A percentile compares a stretch with the other conserved stretches of the same genome.
These are phyloP conservation scores for Pachycephus smyrnensis DNA, from an alignment of 2,888 invertebrate species.

Conservation along the genomic window DNA sequence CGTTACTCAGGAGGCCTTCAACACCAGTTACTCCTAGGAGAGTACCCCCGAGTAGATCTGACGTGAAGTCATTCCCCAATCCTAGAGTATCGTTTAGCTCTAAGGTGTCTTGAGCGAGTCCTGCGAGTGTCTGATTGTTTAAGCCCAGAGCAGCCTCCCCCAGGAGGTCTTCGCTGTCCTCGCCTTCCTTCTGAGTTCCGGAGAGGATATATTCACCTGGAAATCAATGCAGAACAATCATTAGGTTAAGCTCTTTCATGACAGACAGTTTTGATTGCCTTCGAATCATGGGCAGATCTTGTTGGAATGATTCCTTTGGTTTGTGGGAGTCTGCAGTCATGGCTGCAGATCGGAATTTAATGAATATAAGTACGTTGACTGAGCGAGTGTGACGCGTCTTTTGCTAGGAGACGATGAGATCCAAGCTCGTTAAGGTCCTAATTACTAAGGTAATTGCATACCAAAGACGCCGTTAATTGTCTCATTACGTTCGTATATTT, in stretches of 20 bases:
- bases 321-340: background rate
- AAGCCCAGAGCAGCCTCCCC: slow-evolving; percentile 50
- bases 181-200: slow-evolving; percentile 40
- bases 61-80: slow-evolving; percentile 62
- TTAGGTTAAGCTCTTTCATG: background rate
- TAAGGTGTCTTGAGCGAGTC: slow-evolving; percentile 57
- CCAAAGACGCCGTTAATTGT: background rate
- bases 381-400: background rate
- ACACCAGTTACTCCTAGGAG: slow-evolving; percentile 50
- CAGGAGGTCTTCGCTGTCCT: slow-evolving; percentile 45
- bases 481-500: background rate
- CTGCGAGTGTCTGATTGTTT: slow-evolving; percentile 50
- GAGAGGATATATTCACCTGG: slow-evolving; percentile 67
- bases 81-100: slow-evolving; percentile 57
- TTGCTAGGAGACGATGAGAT: background rate
- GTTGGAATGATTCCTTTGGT: background rate
- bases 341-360: background rate
- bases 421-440: background rate
- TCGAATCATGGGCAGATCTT: background rate
- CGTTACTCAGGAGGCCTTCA: slow-evolving; percentile 60
- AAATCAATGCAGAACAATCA: slow-evolving; percentile 24
- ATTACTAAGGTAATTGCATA: background rate
- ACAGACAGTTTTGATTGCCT: background rate
- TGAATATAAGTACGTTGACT: background rate
- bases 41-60: slow-evolving; percentile 55